Percentiles rank a stretch among this genome's conserved stretches.
Conservation (phyloP, 1,140 invertebrate genomes). For the Eueides isabella region DNA sequence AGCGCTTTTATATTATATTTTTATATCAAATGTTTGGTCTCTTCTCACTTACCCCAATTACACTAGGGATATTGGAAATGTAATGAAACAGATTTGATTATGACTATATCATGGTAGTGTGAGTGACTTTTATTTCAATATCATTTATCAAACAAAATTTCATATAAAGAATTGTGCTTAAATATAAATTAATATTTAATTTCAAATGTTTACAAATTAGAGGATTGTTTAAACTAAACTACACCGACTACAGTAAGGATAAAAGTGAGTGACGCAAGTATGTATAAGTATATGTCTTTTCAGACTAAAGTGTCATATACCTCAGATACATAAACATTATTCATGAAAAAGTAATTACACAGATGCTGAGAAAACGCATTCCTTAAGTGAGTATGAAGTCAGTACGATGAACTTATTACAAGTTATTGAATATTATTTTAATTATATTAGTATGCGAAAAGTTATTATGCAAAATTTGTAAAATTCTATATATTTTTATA, state of each 20-base stretch:
- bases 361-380: not conserved
- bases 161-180: too few relatives aligned
- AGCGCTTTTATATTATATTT: slow-evolving; percentile 26
- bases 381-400: not conserved
- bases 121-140: not conserved
- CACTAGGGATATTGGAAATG: slow-evolving; percentile 15
- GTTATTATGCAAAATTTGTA: not conserved
- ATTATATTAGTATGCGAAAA: not conserved
- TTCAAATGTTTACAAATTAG: too few relatives aligned
- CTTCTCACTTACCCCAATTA: slow-evolving; percentile 22
- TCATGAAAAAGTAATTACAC: too few relatives aligned
- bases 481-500: not conserved
- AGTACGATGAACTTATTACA: not conserved
- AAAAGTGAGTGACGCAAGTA: too few relatives aligned
- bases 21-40: slow-evolving; percentile 3
- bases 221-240: too few relatives aligned
- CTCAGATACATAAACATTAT: too few relatives aligned
- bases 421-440: not conserved
- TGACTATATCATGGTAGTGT: not conserved
- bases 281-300: too few relatives aligned
- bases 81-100: slow-evolving; percentile 17
- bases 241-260: too few relatives aligned
- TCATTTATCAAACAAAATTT: not conserved
- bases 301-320: too few relatives aligned
- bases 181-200: too few relatives aligned